Conservation (phyloP, 2,888 invertebrate genomes). For the Plusia festucae region DNA sequence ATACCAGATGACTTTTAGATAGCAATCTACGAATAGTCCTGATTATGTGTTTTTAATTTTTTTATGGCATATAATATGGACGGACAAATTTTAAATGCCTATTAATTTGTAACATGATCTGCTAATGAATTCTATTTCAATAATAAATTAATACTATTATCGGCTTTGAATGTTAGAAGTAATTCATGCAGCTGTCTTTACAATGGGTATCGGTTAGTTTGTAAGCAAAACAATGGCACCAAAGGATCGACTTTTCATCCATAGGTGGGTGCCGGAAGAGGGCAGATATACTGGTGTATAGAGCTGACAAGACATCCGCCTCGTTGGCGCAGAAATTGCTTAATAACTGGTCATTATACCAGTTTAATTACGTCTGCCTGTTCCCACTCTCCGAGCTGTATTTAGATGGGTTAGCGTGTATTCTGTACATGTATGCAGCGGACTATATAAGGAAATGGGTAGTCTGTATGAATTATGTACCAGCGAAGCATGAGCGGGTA, state of each 20-base stretch:
- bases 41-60: slow-evolving; percentile 18
- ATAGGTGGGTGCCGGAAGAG: slow-evolving; percentile 45
- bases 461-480: slow-evolving; percentile 7
- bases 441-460: slow-evolving; percentile 8
- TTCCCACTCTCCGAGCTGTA: slow-evolving; percentile 46
- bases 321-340: slow-evolving; percentile 79
- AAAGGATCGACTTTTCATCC: slow-evolving; percentile 40
- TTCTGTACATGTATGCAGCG: slow-evolving; percentile 13
- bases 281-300: slow-evolving; percentile 40
- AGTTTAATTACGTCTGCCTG: slow-evolving; percentile 78
- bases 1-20: slow-evolving; percentile 29
- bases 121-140: slow-evolving; percentile 40
- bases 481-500: neutral
- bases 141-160: slow-evolving; percentile 38
- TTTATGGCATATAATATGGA: slow-evolving; percentile 18
- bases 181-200: slow-evolving; percentile 14
- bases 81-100: slow-evolving; percentile 35
- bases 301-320: slow-evolving; percentile 69
- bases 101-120: slow-evolving; percentile 46
- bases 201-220: slow-evolving; percentile 23
- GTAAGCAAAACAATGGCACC: slow-evolving; percentile 50
- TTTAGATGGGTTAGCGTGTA: slow-evolving; percentile 20
- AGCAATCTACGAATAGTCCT: slow-evolving; percentile 11
- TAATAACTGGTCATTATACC: slow-evolving; percentile 83
- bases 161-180: slow-evolving; percentile 13